Percentiles rank a stretch among this genome's conserved stretches.
phyloP scores from a whole-genome alignment of 2,888 invertebrate species.

The Chymomyza procnemis region DNA sequence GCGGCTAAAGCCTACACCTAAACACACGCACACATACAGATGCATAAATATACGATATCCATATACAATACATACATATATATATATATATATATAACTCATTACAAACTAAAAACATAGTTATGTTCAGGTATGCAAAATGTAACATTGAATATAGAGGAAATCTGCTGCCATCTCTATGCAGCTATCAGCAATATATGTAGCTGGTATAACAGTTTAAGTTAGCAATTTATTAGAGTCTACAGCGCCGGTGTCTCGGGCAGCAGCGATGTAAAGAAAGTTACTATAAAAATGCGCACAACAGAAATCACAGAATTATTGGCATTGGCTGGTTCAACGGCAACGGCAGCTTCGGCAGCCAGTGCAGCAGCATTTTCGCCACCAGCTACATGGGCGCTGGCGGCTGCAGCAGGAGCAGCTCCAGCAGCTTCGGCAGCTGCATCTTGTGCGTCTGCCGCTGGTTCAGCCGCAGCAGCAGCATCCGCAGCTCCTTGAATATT shows the following conservation, averaged over 20 bases:
- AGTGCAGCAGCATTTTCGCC: conserved; percentile 39
- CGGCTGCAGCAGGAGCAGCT: conserved; percentile 26
- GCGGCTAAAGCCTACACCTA: conserved; percentile 1
- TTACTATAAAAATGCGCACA: conserved; percentile 93
- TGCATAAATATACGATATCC: conserved; percentile 39
- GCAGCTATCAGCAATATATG: neutral
- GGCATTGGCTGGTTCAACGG: conserved; percentile 77
- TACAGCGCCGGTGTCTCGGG: conserved; percentile 87
- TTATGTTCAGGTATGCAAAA: conserved; percentile 46
- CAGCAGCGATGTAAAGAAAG: conserved; percentile 95
- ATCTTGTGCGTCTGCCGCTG: conserved; percentile 6
- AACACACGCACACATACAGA: conserved; percentile 14
- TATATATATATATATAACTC: conserved; percentile 30
- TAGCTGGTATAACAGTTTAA: conserved; percentile 2
- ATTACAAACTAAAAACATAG: conserved; percentile 52
- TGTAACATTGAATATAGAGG: conserved; percentile 45
- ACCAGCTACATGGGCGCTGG: conserved; percentile 29
- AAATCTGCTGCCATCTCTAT: neutral
- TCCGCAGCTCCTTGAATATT: conserved; percentile 35
- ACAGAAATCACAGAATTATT: conserved; percentile 84
- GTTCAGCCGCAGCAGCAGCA: conserved; percentile 18
- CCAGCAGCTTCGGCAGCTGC: conserved; percentile 8
- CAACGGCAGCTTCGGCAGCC: conserved; percentile 55
- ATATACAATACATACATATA: no score
- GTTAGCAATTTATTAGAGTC: conserved; percentile 6